Evolutionary conservation across 2,797 vertebrate species (phyloP), one percentile per base, ranked within the genome.

Genomic region (Poeciliopsis gracilis): DNA sequence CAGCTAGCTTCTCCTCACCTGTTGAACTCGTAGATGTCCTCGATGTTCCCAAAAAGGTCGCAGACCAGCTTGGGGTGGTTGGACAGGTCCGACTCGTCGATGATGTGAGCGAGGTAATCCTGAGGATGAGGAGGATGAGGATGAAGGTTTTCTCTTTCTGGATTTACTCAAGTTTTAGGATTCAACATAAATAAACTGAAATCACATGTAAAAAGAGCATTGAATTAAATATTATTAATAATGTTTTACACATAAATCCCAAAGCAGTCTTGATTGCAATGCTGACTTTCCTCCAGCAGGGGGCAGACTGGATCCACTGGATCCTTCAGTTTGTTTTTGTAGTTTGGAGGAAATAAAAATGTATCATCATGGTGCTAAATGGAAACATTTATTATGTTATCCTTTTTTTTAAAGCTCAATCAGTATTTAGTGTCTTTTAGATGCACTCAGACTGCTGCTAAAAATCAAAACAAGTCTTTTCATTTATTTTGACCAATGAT

Each of bases 1-100:
- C 45, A 4, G 8, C 8, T 12, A 23, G 25, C 53, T 9, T 20
- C 47, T 36, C 23, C 47, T 78, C 73, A 98, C 98, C 97, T 99
- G 95, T 98, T 99, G 83, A 99, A 96, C 81, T 97, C 97, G 0
- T 99, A 99, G 90, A 99, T 98, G 92, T 96, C 97, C 89, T 99
- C 97, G 0, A 99, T 99, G 95, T 99, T 99, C 70, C 98, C 98
- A 0, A 99, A 99, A 70, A 99, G 97, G 8, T 96, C 93, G 1
- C 97, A 97, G 81, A 99, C 98, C 93, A 97, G 97, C 83, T 98
- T 97, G 0, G 97, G 97, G 4, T 89, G 90, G 86, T 98, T 95
- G 0, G 93, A 91, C 0, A 97, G 93, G 38, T 96, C 96, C 0
- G 86, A 86, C 0, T 94, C 94, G 0, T 99, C 98, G 0, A 99